Evolutionary conservation across 2,113 vertebrate genomes (phyloP).

Genomic region (Poecilia latipinna): DNA sequence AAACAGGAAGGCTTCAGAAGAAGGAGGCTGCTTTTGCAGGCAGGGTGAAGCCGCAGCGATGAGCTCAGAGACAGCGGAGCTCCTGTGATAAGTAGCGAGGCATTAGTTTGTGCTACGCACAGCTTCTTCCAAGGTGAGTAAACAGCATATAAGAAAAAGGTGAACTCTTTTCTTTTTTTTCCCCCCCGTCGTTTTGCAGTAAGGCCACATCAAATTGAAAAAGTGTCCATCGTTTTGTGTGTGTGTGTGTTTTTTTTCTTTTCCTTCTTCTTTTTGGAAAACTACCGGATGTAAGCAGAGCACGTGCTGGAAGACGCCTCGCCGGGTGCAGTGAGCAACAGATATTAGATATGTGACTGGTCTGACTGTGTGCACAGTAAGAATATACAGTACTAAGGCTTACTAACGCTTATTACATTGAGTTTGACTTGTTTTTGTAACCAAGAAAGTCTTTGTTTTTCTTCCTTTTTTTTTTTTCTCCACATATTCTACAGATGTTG

Average conservation of each 20-base stretch:
- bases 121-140: slow-evolving; percentile 57
- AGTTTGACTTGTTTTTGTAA: slow-evolving; percentile 69
- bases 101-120: slow-evolving; percentile 52
- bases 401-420: slow-evolving; percentile 60
- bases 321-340: slow-evolving; percentile 47
- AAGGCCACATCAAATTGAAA: slow-evolving; percentile 83
- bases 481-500: slow-evolving; percentile 78
- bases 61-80: slow-evolving; percentile 32
- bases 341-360: slow-evolving; percentile 69
- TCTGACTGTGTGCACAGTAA: slow-evolving; percentile 60
- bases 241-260: not conserved
- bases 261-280: slow-evolving; percentile 24
- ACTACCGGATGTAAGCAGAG: slow-evolving; percentile 32
- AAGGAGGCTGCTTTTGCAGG: slow-evolving; percentile 57
- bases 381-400: slow-evolving; percentile 77
- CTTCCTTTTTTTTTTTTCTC: slow-evolving; percentile 27
- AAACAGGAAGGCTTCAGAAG: slow-evolving; percentile 25
- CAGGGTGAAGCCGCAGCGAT: slow-evolving; percentile 21
- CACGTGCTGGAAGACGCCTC: slow-evolving; percentile 60
- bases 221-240: slow-evolving; percentile 40
- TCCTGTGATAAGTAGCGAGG: slow-evolving; percentile 51
- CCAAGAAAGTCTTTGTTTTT: slow-evolving; percentile 65
- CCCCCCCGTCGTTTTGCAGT: slow-evolving; percentile 59
- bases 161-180: slow-evolving; percentile 27
- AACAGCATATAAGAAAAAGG: slow-evolving; percentile 59